phyloP scores from a whole-genome alignment of 1,140 invertebrate species.

The Hetaerina americana region DNA sequence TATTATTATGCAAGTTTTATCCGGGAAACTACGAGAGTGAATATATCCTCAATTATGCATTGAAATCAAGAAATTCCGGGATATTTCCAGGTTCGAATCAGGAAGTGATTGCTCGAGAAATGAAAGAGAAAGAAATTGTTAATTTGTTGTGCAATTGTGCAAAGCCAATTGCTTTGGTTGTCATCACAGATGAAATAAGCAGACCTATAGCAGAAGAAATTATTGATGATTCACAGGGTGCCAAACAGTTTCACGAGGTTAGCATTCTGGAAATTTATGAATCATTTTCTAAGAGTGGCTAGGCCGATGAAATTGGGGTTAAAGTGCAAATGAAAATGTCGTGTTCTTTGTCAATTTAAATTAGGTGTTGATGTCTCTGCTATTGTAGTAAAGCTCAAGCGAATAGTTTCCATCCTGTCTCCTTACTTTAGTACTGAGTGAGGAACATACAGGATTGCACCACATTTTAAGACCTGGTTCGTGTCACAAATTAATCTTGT shows the following conservation, averaged over 20 bases:
- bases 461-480: conserved; percentile 39
- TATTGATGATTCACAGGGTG: not conserved
- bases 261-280: not conserved
- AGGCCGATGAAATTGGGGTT: too few species aligned
- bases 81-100: too few species aligned
- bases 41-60: too few species aligned
- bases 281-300: not conserved
- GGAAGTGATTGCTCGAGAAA: too few species aligned
- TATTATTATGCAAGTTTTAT: too few species aligned
- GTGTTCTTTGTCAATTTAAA: conserved; percentile 22
- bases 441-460: conserved; percentile 65
- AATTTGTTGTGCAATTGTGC: too few species aligned
- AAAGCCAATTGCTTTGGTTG: too few species aligned
- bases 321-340: conserved; percentile 20
- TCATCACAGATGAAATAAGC: not conserved
- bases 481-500: too few species aligned
- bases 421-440: conserved; percentile 61
- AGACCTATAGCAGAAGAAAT: not conserved
- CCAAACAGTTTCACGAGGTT: not conserved
- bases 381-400: conserved; percentile 41
- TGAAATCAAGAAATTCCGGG: too few species aligned
- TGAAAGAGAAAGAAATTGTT: too few species aligned
- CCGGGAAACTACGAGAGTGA: too few species aligned
- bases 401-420: conserved; percentile 54
- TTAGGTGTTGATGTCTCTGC: conserved; percentile 43